Conservation (phyloP, 2,797 vertebrate genomes). For the Sciurus vulgaris region DNA sequence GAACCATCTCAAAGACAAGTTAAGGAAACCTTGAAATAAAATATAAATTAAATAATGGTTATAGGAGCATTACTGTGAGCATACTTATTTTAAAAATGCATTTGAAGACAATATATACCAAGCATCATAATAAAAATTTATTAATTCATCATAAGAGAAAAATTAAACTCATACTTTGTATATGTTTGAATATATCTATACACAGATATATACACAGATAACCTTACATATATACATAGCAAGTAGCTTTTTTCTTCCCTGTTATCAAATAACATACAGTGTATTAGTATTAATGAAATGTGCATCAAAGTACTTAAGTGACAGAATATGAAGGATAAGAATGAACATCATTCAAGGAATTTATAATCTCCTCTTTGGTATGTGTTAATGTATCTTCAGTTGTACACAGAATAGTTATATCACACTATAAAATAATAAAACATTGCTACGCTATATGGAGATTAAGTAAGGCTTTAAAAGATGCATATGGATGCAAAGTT, state of each 20-base stretch:
- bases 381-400: neutral
- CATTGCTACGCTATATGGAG: neutral
- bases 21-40: neutral
- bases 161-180: rapidly evolving
- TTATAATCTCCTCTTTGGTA: too few species aligned
- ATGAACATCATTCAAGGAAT: neutral
- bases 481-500: neutral
- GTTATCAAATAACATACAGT: neutral
- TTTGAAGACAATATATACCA: neutral
- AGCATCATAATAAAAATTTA: too few species aligned
- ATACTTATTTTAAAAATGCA: neutral
- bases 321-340: neutral
- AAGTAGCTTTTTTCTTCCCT: neutral
- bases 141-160: neutral
- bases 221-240: neutral
- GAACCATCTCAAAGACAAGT: neutral
- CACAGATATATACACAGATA: neutral
- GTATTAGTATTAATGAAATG: neutral
- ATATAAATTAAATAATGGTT: neutral
- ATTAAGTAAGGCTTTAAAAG: neutral
- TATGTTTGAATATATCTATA: too few species aligned
- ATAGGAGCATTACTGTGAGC: neutral
- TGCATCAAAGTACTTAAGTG: neutral
- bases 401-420: neutral
- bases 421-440: neutral